Percentiles rank a stretch among this genome's conserved stretches.
phyloP scores from a whole-genome alignment of 2,113 vertebrate genomes.

The Tupaia chinensis region DNA sequence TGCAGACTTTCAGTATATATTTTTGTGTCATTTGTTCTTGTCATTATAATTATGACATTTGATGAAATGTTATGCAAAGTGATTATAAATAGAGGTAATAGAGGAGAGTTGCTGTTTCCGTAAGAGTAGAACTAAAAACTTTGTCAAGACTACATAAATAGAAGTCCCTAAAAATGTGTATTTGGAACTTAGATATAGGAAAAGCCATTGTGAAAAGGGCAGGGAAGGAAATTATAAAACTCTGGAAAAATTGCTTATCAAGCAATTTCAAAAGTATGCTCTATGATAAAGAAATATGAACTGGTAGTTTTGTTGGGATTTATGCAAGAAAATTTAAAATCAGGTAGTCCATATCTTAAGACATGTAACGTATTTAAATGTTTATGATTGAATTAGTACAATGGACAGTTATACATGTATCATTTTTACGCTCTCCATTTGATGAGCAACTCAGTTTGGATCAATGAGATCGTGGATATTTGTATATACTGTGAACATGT shows the following conservation, averaged over 20 bases:
- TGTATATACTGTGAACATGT: not conserved
- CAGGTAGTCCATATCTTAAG: not conserved
- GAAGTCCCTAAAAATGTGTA: not conserved
- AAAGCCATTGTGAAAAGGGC: not conserved
- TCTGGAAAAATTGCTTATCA: not conserved
- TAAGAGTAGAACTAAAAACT: not conserved
- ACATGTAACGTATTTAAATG: not conserved
- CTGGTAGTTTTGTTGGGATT: not conserved
- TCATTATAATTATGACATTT: not conserved
- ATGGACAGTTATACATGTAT: not conserved
- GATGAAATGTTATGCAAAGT: not conserved
- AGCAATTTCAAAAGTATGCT: not conserved
- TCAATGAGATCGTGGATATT: not conserved
- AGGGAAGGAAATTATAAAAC: not conserved
- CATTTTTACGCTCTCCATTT: not conserved
- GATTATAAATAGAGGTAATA: not conserved
- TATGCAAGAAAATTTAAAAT: not conserved
- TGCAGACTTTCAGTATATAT: too few relatives aligned
- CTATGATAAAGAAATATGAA: not conserved
- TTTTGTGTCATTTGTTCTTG: not conserved
- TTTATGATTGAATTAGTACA: not conserved
- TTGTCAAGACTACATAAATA: not conserved
- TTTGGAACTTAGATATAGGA: not conserved
- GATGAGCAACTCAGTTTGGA: not conserved
- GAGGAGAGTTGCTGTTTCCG: not conserved